Percentiles rank a stretch among this genome's conserved stretches.
Conservation (phyloP, 2,888 invertebrate species). For the Agrotis segetum region DNA sequence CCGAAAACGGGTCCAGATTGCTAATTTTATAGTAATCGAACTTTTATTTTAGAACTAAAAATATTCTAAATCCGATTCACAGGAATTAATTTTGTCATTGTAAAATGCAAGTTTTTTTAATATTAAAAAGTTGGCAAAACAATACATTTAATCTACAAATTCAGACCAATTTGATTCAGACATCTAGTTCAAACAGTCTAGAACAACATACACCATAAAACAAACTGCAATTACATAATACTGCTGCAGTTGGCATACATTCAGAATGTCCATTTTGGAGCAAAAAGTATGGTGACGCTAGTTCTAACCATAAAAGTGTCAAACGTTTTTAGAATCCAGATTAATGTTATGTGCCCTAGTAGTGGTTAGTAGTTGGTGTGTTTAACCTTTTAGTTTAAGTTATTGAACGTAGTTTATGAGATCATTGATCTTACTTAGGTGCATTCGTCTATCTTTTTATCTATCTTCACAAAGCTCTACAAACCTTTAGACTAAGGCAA, state of each 20-base stretch:
- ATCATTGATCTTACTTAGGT: conserved; percentile 14
- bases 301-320: conserved; percentile 45
- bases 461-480: too few relatives aligned
- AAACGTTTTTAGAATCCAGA: conserved; percentile 55
- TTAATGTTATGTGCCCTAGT: conserved; percentile 55
- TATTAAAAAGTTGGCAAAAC: not conserved
- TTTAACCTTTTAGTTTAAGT: conserved; percentile 26
- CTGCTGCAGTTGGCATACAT: conserved; percentile 47
- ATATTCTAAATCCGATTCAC: too few relatives aligned
- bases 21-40: too few relatives aligned
- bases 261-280: conserved; percentile 15
- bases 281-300: conserved; percentile 47
- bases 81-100: too few relatives aligned
- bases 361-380: conserved; percentile 2
- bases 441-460: not conserved
- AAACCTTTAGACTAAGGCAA: too few relatives aligned
- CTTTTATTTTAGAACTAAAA: too few relatives aligned
- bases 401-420: conserved; percentile 17
- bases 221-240: conserved; percentile 27
- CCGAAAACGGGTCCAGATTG: too few relatives aligned
- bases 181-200: not conserved
- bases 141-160: not conserved
- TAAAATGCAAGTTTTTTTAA: too few relatives aligned
- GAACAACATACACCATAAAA: conserved; percentile 28
- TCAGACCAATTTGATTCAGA: conserved; percentile 8